Evolutionary conservation across 2,113 vertebrate species (phyloP).

Genomic region (Toxostoma redivivum): DNA sequence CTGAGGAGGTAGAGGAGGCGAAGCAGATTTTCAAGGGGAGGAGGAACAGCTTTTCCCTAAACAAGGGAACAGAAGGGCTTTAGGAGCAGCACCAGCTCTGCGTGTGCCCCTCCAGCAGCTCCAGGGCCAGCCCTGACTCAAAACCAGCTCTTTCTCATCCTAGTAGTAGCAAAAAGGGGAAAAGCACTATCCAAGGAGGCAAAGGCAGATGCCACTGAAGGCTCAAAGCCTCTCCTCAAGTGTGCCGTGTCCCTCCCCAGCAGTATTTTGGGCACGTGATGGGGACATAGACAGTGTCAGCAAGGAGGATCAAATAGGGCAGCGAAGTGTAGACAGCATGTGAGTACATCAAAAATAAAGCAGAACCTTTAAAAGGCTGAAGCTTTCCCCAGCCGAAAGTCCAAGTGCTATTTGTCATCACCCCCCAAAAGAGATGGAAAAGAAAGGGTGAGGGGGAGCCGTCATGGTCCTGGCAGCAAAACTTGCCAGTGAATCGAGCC

Average conservation of each 20-base stretch:
- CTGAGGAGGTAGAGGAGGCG: slow-evolving; percentile 5
- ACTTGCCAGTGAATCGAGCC: background rate
- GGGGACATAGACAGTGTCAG: background rate
- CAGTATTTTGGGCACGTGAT: background rate
- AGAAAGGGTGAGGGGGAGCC: background rate
- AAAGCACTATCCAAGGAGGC: background rate
- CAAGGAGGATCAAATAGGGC: background rate
- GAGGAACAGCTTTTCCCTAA: slow-evolving; percentile 6
- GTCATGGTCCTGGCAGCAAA: background rate
- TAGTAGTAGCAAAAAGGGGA: background rate
- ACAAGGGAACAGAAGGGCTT: background rate
- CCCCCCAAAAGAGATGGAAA: background rate
- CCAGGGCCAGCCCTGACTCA: background rate
- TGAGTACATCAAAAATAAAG: background rate
- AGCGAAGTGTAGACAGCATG: rapidly evolving
- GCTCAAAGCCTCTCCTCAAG: background rate
- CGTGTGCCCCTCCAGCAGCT: background rate
- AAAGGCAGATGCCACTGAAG: background rate
- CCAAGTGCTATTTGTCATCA: rapidly evolving
- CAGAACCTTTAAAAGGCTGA: background rate
- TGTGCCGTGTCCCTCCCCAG: rapidly evolving
- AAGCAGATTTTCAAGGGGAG: slow-evolving; percentile 30
- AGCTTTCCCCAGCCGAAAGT: background rate
- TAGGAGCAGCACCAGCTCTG: background rate
- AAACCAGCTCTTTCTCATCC: background rate